These are phyloP conservation scores for Cherax quadricarinatus DNA, from an alignment of 1,140 invertebrate genomes.

Conservation along the genomic window DNA sequence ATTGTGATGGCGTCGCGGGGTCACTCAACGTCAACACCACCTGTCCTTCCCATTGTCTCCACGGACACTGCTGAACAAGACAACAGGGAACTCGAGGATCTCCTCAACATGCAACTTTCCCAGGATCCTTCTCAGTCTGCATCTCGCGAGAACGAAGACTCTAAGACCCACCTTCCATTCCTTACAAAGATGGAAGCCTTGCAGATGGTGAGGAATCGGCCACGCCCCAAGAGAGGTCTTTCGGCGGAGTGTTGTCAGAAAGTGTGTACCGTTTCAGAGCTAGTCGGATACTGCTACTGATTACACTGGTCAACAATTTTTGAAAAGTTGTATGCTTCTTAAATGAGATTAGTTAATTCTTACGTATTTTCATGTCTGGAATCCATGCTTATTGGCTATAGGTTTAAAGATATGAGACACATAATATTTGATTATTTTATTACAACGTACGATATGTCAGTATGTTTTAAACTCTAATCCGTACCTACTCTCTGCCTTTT, in stretches of 20 bases:
- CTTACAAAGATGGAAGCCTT: conserved; percentile 20
- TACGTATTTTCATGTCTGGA: no score
- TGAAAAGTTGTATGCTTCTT: no score
- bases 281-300: conserved; percentile 48
- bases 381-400: no score
- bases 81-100: not conserved
- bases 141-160: not conserved
- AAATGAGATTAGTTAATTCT: no score
- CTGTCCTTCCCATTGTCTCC: no score
- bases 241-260: conserved; percentile 54
- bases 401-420: no score
- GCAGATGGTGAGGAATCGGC: conserved; percentile 1
- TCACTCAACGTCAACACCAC: no score
- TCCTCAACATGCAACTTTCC: not conserved
- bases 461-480: no score
- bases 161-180: not conserved
- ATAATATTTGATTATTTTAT: no score
- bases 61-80: no score
- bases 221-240: conserved; percentile 20
- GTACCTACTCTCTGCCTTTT: no score
- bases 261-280: conserved; percentile 50
- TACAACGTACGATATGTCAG: no score
- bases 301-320: not conserved
- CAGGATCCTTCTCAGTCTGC: not conserved
- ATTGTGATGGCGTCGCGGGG: not conserved